A percentile compares a stretch with the other conserved stretches of the same genome.
phyloP scores from a whole-genome alignment of 2,113 vertebrate species.

The Brachyhypopomus occidentalis region DNA sequence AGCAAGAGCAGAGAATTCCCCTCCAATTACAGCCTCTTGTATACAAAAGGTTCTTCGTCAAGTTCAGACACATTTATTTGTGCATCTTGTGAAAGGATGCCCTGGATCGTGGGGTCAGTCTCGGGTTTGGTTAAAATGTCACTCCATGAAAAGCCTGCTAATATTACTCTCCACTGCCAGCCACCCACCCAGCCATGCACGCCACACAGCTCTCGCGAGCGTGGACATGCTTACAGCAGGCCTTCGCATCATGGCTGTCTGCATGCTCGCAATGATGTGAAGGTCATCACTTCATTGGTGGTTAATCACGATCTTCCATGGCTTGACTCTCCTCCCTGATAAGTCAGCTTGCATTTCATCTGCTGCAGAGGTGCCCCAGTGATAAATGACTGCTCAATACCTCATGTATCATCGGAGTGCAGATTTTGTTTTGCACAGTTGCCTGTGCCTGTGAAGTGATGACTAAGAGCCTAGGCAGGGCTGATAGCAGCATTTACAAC shows the following conservation, averaged over 20 bases:
- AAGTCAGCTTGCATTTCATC: conserved; percentile 13
- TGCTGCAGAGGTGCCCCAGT: conserved; percentile 16
- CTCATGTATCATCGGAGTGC: conserved; percentile 28
- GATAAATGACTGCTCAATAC: conserved; percentile 41
- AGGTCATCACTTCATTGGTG: conserved; percentile 36
- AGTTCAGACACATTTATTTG: not conserved
- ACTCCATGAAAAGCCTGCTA: no score
- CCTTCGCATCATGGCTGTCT: not conserved
- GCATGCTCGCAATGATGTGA: not conserved
- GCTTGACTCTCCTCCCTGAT: not conserved
- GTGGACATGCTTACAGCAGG: not conserved
- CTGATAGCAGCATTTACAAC: conserved; percentile 33
- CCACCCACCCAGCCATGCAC: not conserved
- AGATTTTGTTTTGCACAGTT: conserved; percentile 38
- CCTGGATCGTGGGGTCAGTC: not conserved
- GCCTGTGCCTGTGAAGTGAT: conserved; percentile 33
- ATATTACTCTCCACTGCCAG: no score
- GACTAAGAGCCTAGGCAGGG: conserved; percentile 36
- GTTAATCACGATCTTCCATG: conserved; percentile 28
- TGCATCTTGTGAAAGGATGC: not conserved
- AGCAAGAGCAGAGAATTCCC: not conserved
- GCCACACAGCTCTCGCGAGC: not conserved
- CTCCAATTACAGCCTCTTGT: conserved; percentile 4
- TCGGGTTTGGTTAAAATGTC: not conserved
- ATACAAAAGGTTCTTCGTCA: not conserved